Base-by-base conservation (phyloP, 2,797 vertebrate genomes). In the Halcyon badia region DNA sequence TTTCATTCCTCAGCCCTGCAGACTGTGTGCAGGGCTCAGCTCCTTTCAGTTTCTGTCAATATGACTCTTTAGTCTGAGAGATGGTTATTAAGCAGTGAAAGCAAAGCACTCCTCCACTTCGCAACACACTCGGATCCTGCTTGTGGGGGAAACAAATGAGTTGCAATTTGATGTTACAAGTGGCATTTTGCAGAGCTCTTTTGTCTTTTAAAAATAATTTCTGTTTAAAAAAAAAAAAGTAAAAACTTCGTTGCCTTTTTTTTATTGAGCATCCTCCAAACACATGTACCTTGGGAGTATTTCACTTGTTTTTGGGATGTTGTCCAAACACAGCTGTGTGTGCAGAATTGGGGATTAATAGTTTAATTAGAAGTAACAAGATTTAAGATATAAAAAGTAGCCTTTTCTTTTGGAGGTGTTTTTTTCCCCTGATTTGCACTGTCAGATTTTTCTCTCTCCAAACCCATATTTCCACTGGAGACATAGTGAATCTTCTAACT, bases 1-100 rank as follows among this genome's bases (percentile, higher is more conserved):
- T 68, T 95, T 89, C 52, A 13, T 66, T 80, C 79, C 14, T 44
- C 60, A 87, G 89, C 69, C 78, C 64, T 89, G 70, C 91, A 70
- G 31, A 41, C 7, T 69, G 28, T 76, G 44, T 73, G 48, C 80
- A 75, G 86, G 87, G 72, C 77, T 54, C 54, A 73, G 82, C 72
- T 75, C 62, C 51, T 92, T 84, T 76, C 71, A 52, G n/a, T 39
- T 94, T 89, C 68, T 95, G 84, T 85, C 87, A 83, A 5, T 81
- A 51, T 48, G 71, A 72, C 71, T 82, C 80, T 83, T 35, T 83
- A 62, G 51, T 70, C 71, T 91, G 56, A 91, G 87, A 72, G 71
- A 51, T 95, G 39, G 71, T 77, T 96, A 83, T 96, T 85, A 89
- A 70, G 48, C 56, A 60, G 46, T 48, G 78, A 92, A 89, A 89